Evolutionary conservation across 2,797 vertebrate genomes (phyloP).

Genomic region (Onychomys torridus): DNA sequence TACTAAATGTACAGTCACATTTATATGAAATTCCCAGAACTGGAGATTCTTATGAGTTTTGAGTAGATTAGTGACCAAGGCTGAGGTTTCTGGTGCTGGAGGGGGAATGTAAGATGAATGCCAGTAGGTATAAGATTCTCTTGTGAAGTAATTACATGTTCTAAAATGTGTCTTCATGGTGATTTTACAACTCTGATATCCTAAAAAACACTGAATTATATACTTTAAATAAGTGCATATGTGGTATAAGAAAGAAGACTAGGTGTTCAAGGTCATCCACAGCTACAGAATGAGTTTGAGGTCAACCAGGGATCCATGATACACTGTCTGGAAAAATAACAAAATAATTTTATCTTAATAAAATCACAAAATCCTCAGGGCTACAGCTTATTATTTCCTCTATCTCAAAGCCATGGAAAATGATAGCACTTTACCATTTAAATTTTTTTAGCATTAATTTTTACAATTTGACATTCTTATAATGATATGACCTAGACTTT

Average conservation of each 20-base stretch:
- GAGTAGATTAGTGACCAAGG: neutral
- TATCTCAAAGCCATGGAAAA: neutral
- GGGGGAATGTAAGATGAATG: neutral
- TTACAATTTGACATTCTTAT: neutral
- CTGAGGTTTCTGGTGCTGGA: neutral
- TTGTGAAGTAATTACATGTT: neutral
- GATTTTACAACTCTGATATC: neutral
- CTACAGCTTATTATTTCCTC: neutral
- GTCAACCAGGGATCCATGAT: neutral
- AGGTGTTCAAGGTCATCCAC: neutral
- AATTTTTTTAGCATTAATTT: neutral
- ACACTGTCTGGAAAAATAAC: neutral
- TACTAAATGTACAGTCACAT: neutral
- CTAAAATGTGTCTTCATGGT: neutral
- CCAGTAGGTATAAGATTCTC: neutral
- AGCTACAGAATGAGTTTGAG: neutral
- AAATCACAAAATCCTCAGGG: neutral
- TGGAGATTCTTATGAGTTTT: neutral
- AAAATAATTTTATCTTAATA: neutral
- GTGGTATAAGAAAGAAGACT: neutral
- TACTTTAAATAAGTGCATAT: neutral
- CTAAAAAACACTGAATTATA: neutral
- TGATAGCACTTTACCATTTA: neutral
- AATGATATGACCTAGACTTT: neutral
- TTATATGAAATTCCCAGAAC: neutral